Evolutionary conservation across 2,797 vertebrate species (phyloP).

Genomic region (Hyperoplus lanceolatus): DNA sequence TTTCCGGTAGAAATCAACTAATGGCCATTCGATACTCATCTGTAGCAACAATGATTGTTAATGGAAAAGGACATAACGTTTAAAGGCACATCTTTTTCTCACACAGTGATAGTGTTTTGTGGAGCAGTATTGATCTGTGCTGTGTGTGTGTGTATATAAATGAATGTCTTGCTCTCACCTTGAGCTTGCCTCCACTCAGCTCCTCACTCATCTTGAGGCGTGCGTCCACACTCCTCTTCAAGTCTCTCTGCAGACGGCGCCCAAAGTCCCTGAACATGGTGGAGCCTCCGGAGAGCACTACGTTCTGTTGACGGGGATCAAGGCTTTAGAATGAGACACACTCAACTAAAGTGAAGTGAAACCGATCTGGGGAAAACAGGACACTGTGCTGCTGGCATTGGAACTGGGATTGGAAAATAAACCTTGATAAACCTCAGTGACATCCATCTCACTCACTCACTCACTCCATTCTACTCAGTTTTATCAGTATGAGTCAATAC

Average conservation of each 20-base stretch:
- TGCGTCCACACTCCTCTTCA: slow-evolving; percentile 96
- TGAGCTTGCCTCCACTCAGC: slow-evolving; percentile 89
- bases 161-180: slow-evolving; percentile 51
- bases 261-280: slow-evolving; percentile 99
- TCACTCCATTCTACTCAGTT: not conserved
- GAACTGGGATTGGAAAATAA: not conserved
- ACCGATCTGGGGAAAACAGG: not conserved
- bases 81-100: slow-evolving; percentile 11
- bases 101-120: slow-evolving; percentile 13
- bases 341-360: slow-evolving; percentile 4
- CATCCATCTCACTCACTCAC: not conserved
- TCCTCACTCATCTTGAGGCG: slow-evolving; percentile 97
- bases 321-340: not conserved
- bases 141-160: not conserved
- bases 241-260: slow-evolving; percentile 94
- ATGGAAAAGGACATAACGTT: not conserved
- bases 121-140: not conserved
- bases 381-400: not conserved
- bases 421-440: not conserved
- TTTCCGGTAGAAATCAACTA: slow-evolving; percentile 5
- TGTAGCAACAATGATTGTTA: not conserved
- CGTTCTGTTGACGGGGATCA: slow-evolving; percentile 85
- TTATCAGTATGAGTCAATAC: not conserved
- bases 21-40: slow-evolving; percentile 16
- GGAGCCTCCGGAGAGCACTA: slow-evolving; percentile 96